Conservation (phyloP, 2,797 vertebrate genomes). For the Artibeus jamaicensis region DNA sequence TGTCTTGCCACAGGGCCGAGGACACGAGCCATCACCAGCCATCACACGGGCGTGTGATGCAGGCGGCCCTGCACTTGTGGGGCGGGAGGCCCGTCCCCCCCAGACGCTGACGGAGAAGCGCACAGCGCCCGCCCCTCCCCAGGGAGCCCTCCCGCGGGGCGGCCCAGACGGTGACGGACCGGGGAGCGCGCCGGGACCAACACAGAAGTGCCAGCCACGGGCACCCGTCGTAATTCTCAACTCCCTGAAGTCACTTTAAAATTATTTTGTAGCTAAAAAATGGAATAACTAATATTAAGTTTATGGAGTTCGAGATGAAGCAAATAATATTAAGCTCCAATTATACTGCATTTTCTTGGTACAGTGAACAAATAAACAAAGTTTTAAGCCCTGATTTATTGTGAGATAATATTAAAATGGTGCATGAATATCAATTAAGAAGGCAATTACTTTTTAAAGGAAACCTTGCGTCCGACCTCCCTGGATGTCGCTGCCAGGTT, state of each 20-base stretch:
- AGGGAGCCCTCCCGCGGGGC: too few species aligned
- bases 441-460: slow-evolving; percentile 30
- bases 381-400: slow-evolving; percentile 49
- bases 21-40: not conserved
- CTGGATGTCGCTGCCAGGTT: too few species aligned
- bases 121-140: too few species aligned
- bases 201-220: fast-evolving
- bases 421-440: slow-evolving; percentile 53
- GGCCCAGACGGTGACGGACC: too few species aligned
- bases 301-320: slow-evolving; percentile 42
- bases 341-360: slow-evolving; percentile 51
- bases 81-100: too few species aligned
- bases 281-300: slow-evolving; percentile 28
- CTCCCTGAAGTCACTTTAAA: too few species aligned
- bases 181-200: fast-evolving
- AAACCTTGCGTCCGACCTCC: not conserved
- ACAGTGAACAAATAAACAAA: slow-evolving; percentile 54
- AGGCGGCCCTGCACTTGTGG: too few species aligned
- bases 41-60: too few species aligned
- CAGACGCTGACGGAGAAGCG: fast-evolving
- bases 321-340: slow-evolving; percentile 44
- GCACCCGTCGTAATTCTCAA: too few species aligned
- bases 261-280: slow-evolving; percentile 13
- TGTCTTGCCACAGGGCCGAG: not conserved
- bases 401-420: slow-evolving; percentile 39